A percentile compares a stretch with the other conserved stretches of the same genome.
These are phyloP conservation scores for Pteronotus mesoamericanus DNA, from an alignment of 2,797 vertebrate genomes.

Conservation along the genomic window DNA sequence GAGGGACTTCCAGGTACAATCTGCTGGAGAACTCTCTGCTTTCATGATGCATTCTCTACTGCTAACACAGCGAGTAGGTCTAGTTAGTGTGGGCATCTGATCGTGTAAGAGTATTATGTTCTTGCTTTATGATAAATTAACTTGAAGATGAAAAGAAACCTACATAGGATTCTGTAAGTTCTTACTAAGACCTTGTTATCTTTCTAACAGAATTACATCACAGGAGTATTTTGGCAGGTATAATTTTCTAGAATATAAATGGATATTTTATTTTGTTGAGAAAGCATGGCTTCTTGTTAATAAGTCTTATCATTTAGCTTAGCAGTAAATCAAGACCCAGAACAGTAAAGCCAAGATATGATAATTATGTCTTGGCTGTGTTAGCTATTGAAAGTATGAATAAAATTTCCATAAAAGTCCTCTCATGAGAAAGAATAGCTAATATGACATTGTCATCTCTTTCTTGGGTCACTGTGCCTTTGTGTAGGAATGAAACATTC, in stretches of 20 bases:
- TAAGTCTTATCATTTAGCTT: conserved; percentile 45
- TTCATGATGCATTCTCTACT: background rate
- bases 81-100: background rate
- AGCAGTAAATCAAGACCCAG: conserved; percentile 40
- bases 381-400: conserved; percentile 44
- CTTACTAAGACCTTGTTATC: background rate
- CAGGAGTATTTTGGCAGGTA: background rate
- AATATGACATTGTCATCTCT: conserved; percentile 56
- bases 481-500: conserved; percentile 62
- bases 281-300: conserved; percentile 1
- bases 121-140: background rate
- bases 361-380: conserved; percentile 57
- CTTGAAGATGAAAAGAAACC: background rate
- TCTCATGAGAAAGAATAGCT: conserved; percentile 51
- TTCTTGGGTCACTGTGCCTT: conserved; percentile 71
- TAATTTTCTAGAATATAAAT: background rate
- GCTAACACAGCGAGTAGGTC: background rate
- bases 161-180: background rate
- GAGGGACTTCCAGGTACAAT: background rate
- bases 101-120: background rate
- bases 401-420: conserved; percentile 43
- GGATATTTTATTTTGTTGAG: conserved; percentile 11
- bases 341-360: background rate
- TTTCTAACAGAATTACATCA: background rate
- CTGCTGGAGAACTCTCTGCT: background rate